phyloP scores from a whole-genome alignment of 2,797 vertebrate genomes.

The Manis crassicaudata region DNA sequence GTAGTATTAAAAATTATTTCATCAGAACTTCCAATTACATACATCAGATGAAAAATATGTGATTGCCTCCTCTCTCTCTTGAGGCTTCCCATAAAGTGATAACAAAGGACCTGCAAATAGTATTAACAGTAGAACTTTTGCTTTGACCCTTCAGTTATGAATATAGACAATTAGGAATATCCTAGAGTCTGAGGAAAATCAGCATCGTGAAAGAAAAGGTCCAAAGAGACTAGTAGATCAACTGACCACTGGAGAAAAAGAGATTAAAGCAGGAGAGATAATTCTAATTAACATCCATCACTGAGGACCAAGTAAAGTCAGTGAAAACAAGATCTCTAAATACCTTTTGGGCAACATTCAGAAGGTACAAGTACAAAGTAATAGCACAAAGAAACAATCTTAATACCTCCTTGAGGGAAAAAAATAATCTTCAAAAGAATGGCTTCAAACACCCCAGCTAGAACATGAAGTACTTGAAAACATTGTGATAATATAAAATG shows the following conservation, averaged over 20 bases:
- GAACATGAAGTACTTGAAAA: constrained; percentile 2
- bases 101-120: background rate
- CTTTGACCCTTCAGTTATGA: constrained; percentile 14
- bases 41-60: background rate
- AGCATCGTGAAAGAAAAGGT: background rate
- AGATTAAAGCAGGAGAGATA: constrained; percentile 18
- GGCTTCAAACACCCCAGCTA: background rate
- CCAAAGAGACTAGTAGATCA: background rate
- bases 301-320: background rate
- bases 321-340: constrained; percentile 6
- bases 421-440: background rate
- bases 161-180: background rate
- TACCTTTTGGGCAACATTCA: constrained; percentile 20
- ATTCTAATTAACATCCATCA: background rate
- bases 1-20: background rate
- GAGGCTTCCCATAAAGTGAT: background rate
- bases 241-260: background rate
- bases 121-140: background rate
- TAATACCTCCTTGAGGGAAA: background rate
- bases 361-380: constrained; percentile 18
- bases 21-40: background rate
- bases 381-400: background rate
- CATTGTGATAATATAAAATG: constrained; percentile 1
- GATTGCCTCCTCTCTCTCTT: background rate
- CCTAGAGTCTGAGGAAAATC: background rate